Conservation (phyloP, 2,888 invertebrate genomes). For the Choristoneura rosaceana region DNA sequence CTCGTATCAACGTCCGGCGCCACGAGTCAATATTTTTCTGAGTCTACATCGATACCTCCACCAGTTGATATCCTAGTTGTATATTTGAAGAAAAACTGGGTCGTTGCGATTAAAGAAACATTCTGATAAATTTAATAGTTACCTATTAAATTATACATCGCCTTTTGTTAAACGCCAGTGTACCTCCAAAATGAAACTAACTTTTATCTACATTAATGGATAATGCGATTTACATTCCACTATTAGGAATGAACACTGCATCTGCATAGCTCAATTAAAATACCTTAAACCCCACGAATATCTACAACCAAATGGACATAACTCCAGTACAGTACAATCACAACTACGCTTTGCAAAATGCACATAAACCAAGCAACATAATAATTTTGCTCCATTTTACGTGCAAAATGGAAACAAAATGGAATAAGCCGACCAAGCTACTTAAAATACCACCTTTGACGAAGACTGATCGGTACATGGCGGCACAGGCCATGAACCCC, state of each 20-base stretch:
- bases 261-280: neutral
- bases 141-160: neutral
- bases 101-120: slow-evolving; percentile 16
- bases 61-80: slow-evolving; percentile 24
- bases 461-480: slow-evolving; percentile 14
- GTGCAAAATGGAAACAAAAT: neutral
- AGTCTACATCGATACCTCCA: slow-evolving; percentile 12
- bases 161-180: slow-evolving; percentile 1
- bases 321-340: slow-evolving; percentile 10
- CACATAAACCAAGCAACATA: neutral
- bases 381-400: neutral
- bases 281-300: slow-evolving; percentile 19
- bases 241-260: neutral
- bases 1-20: slow-evolving; percentile 16
- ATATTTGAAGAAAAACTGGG: slow-evolving; percentile 31
- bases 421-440: slow-evolving; percentile 10
- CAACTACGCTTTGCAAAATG: slow-evolving; percentile 9
- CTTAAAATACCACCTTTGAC: slow-evolving; percentile 14
- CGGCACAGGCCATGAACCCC: slow-evolving; percentile 45
- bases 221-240: neutral
- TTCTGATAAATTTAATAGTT: neutral
- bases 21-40: slow-evolving; percentile 24
- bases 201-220: neutral
- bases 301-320: neutral
- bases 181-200: neutral